phyloP scores from a whole-genome alignment of 2,113 vertebrate genomes.

The Thinocorus orbignyianus region DNA sequence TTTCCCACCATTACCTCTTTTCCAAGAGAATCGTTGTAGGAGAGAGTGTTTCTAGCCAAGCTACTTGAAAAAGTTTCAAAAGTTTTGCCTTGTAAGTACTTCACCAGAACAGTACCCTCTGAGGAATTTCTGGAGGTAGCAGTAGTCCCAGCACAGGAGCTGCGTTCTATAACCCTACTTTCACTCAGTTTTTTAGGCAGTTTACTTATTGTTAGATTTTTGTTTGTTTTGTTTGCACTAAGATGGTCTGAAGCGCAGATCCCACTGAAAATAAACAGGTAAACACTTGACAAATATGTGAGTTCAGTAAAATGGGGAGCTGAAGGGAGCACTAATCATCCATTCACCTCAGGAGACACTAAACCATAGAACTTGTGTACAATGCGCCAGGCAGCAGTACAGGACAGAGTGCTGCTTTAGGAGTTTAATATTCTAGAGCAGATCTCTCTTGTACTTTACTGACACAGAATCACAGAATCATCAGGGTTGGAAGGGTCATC shows the following conservation, averaged over 20 bases:
- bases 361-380: not conserved
- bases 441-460: not conserved
- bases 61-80: not conserved
- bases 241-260: not conserved
- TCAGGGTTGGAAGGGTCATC: too few species aligned
- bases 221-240: not conserved
- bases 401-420: not conserved
- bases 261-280: not conserved
- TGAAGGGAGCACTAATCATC: not conserved
- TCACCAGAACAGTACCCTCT: not conserved
- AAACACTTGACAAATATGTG: not conserved
- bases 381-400: not conserved
- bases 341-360: not conserved
- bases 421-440: not conserved
- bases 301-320: not conserved
- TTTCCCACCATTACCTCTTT: not conserved
- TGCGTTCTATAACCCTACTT: not conserved
- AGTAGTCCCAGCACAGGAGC: not conserved
- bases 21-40: not conserved
- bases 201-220: not conserved
- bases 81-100: not conserved
- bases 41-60: not conserved
- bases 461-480: too few species aligned
- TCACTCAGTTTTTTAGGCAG: not conserved
- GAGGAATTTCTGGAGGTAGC: not conserved